phyloP scores from a whole-genome alignment of 2,797 vertebrate species.

The Epinephelus coioides region DNA sequence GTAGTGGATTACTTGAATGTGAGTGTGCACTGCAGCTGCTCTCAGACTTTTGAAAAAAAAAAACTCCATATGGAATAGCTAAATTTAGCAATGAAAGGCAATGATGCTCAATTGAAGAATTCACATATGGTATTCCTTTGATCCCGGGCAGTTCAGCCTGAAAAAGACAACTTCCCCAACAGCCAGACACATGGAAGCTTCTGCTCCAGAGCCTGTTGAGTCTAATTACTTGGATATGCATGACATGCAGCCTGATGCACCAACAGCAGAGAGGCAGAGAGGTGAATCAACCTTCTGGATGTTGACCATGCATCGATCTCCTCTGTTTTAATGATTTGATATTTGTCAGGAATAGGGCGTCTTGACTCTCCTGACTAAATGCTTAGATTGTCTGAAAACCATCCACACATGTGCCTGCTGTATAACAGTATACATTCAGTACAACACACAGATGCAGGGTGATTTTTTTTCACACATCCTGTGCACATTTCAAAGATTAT shows the following conservation, averaged over 20 bases:
- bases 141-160: slow-evolving; percentile 45
- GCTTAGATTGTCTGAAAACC: neutral
- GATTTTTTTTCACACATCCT: neutral
- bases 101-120: slow-evolving; percentile 43
- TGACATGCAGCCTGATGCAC: slow-evolving; percentile 25
- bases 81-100: slow-evolving; percentile 46
- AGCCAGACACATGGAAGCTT: slow-evolving; percentile 41
- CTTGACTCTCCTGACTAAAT: neutral
- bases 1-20: slow-evolving; percentile 3
- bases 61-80: slow-evolving; percentile 44
- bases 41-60: slow-evolving; percentile 5
- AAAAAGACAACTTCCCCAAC: slow-evolving; percentile 34
- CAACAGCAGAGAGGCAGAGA: slow-evolving; percentile 9
- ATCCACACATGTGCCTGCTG: neutral
- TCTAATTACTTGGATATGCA: slow-evolving; percentile 37
- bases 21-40: slow-evolving; percentile 48
- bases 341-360: slow-evolving; percentile 5
- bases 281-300: slow-evolving; percentile 17
- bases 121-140: slow-evolving; percentile 62
- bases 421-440: neutral
- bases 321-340: slow-evolving; percentile 16
- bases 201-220: slow-evolving; percentile 43
- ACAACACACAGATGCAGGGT: neutral
- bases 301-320: slow-evolving; percentile 7
- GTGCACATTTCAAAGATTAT: neutral